Base-by-base conservation (phyloP, 2,797 vertebrate species). In the Hoplostethus atlanticus region DNA sequence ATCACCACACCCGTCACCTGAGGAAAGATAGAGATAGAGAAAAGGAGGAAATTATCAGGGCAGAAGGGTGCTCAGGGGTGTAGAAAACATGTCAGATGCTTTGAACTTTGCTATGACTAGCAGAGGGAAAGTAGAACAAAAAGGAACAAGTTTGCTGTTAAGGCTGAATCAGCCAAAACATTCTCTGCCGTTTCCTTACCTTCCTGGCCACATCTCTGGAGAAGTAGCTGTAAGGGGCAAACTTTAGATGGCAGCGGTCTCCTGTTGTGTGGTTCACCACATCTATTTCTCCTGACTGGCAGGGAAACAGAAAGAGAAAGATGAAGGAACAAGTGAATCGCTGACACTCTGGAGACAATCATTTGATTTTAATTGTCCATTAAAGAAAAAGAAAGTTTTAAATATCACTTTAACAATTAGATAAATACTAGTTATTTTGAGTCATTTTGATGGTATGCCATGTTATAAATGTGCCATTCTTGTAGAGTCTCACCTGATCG, bases 151-250 rank as follows among this genome's bases (percentile, higher is more conserved):
- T 17, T 30, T 60, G 40, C 17, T 16, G 31, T 36, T 4, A 16
- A 38, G 47, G 6, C n/a, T 21, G 11, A 42, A 31, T 6, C 6
- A 38, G 16, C 54, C 8, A 28, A 16, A 28, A 25, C 34, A 9
- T 56, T 40, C 36, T 59, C 1, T 4, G 5, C 3, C 51, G 6
- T 30, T 59, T 34, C 42, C 79, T 83, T 84, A 98, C 98, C 96
- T 98, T 99, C 81, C 97, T 93, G 1, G 97, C 96, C 72, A 98
- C 94, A 0, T 98, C 97, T 88, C 97, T 93, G 30, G 97, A 99
- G 89, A 99, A 98, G 91, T 99, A 99, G 89, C 98, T 99, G 85
- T 99, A 99, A 15, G 98, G 98, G 46, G 97, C 96, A n/a, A 99
- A 99, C 89, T 99, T 99, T 57, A 99, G 94, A 87, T 97, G 96